Evolutionary conservation across 2,888 invertebrate genomes (phyloP), one percentile per base, ranked within the genome.

Genomic region (Cecidostiba fungosa): DNA sequence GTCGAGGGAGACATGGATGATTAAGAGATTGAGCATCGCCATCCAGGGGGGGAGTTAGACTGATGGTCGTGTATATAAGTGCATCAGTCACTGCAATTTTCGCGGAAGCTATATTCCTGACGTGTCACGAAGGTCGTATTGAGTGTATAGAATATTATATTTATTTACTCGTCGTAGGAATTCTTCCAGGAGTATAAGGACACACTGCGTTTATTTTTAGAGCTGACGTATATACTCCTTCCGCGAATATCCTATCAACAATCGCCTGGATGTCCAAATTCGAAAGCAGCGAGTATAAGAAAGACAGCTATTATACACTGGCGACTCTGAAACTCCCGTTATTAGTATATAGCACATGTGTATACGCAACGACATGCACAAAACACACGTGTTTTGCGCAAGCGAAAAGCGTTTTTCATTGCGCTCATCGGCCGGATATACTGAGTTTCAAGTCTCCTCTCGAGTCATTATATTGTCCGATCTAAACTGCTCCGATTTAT

Each of bases 11-110:
- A 43, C 50, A 43, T 12, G 0, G 74, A 69, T 70, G 70, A 70
- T 70, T 70, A 36, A 29, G 32, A 36, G 70, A 70, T 36, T 36
- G 70, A 70, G 70, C 70, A 36, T 36, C 69, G 66, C 66, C 16
- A 32, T 32, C 32, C 1, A 32, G n/a, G 19, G 32, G 74, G 39
- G 23, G 19, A 54, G 47, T 5, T n/a, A 8, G 23, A 4, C 14
- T 19, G 50, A 50, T 50, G 50, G 50, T 50, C 5, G 50, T 19
- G 16, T n/a, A n/a, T n/a, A n/a, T 43, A 50, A 50, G 19, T 50
- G 19, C 50, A n/a, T n/a, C n/a, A 50, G 29, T 2, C 66, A 12
- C 32, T 16, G 69, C 69, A 69, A 69, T 69, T 69, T 69, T 69
- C 69, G 69, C 32, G 29, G 69, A 69, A 69, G 54, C 16, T 16